These are phyloP conservation scores for Acrocera orbiculus DNA, from an alignment of 2,888 invertebrate genomes.

Conservation along the genomic window DNA sequence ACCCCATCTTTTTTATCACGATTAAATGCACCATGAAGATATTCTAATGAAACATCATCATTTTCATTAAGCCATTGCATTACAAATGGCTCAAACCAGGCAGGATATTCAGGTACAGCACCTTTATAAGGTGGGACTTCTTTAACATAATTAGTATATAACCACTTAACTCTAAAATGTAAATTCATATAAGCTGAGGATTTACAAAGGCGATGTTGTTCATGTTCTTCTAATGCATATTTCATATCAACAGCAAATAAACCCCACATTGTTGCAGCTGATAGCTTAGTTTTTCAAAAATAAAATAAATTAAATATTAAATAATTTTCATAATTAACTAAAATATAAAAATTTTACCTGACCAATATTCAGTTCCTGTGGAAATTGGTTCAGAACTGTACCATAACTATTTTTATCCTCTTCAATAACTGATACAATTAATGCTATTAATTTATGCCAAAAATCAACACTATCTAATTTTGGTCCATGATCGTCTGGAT, in stretches of 20 bases:
- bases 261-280: constrained; percentile 96
- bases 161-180: constrained; percentile 97
- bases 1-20: constrained; percentile 93
- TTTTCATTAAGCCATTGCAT: constrained; percentile 99
- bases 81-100: constrained; percentile 99
- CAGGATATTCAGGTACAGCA: constrained; percentile 95
- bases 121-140: constrained; percentile 95
- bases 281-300: constrained; percentile 45
- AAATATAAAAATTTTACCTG: constrained; percentile 39
- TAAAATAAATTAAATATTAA: constrained; percentile 2
- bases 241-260: constrained; percentile 94
- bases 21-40: constrained; percentile 95
- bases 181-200: constrained; percentile 99
- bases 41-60: constrained; percentile 96
- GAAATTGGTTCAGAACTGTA: constrained; percentile 95
- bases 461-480: constrained; percentile 84
- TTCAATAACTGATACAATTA: constrained; percentile 96
- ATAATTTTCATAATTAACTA: background rate
- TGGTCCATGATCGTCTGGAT: constrained; percentile 73
- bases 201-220: constrained; percentile 86
- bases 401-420: constrained; percentile 98
- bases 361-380: constrained; percentile 96
- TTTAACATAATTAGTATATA: constrained; percentile 93
- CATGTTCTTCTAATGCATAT: constrained; percentile 94
- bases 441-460: constrained; percentile 94